Percentiles rank a stretch among this genome's conserved stretches.
These are phyloP conservation scores for Phyllopteryx taeniolatus DNA, from an alignment of 2,113 vertebrate genomes.

Conservation along the genomic window DNA sequence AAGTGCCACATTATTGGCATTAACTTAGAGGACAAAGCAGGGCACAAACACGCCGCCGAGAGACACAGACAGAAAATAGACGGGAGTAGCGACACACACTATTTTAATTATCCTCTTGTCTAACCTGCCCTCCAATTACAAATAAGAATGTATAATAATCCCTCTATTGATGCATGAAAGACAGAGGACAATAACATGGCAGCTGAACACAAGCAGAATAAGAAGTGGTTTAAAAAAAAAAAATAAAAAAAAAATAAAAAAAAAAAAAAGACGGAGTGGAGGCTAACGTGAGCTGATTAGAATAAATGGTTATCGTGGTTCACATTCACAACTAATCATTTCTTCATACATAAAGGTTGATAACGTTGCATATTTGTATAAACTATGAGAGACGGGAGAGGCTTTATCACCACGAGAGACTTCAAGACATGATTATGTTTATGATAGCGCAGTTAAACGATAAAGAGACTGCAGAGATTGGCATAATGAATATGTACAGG, in stretches of 20 bases:
- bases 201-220: constrained; percentile 41
- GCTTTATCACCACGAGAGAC: constrained; percentile 48
- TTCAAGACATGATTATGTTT: constrained; percentile 63
- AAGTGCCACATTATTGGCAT: constrained; percentile 66
- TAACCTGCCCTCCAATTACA: constrained; percentile 71
- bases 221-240: constrained; percentile 47
- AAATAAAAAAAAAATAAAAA: constrained; percentile 28
- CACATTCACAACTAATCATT: constrained; percentile 5
- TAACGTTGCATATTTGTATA: not conserved
- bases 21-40: constrained; percentile 68
- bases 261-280: constrained; percentile 24
- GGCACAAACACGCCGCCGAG: constrained; percentile 52
- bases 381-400: constrained; percentile 31
- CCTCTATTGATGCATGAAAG: constrained; percentile 71
- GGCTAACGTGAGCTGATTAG: constrained; percentile 34
- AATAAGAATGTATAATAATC: constrained; percentile 69
- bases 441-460: constrained; percentile 61
- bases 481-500: constrained; percentile 59
- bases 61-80: constrained; percentile 61
- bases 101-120: constrained; percentile 70
- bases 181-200: constrained; percentile 61
- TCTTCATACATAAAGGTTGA: constrained; percentile 6
- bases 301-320: constrained; percentile 30
- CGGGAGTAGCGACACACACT: constrained; percentile 56
- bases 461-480: constrained; percentile 54